Base-by-base conservation (phyloP, 1,140 invertebrate species). In the Rhynchophorus ferrugineus region DNA sequence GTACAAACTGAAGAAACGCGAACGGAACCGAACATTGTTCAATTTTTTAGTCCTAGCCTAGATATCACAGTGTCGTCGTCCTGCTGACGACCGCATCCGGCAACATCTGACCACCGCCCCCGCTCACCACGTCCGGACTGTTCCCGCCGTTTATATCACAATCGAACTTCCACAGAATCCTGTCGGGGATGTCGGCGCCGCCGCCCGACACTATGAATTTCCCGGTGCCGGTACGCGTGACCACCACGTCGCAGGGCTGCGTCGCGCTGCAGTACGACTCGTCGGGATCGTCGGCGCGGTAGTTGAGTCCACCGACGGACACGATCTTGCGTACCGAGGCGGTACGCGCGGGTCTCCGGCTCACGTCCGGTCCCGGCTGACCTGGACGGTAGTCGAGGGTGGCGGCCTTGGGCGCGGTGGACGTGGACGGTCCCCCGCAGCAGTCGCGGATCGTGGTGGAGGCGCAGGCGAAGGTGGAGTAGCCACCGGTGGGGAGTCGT, bases 11-110 rank as follows among this genome's bases (percentile, higher is more conserved):
- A n/a, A n/a, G n/a, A n/a, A n/a, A n/a, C n/a, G n/a, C n/a, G n/a
- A n/a, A n/a, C n/a, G n/a, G n/a, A n/a, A n/a, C n/a, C n/a, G n/a
- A n/a, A n/a, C n/a, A n/a, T n/a, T n/a, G n/a, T n/a, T n/a, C n/a
- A n/a, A n/a, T n/a, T n/a, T n/a, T n/a, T n/a, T n/a, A n/a, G n/a
- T 16, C 3, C 14, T 50, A 50, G 13, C 41, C 44, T 47, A 49
- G 36, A 60, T 69, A 69, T 69, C 67, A 69, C 67, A 69, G 66
- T 43, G 66, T 66, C 50, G 67, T 69, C 48, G 67, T 69, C 59
- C 65, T 62, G 56, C 54, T 67, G 36, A 64, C 60, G 35, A 67
- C 55, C 11, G 64, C 60, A 38, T 66, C 61, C 35, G 66, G 66
- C 47, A 69, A 55, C 54, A 59, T 63, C 47, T n/a, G n/a, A n/a